Base-by-base conservation (phyloP, 2,888 invertebrate species). In the Synanthedon tipuliformis region DNA sequence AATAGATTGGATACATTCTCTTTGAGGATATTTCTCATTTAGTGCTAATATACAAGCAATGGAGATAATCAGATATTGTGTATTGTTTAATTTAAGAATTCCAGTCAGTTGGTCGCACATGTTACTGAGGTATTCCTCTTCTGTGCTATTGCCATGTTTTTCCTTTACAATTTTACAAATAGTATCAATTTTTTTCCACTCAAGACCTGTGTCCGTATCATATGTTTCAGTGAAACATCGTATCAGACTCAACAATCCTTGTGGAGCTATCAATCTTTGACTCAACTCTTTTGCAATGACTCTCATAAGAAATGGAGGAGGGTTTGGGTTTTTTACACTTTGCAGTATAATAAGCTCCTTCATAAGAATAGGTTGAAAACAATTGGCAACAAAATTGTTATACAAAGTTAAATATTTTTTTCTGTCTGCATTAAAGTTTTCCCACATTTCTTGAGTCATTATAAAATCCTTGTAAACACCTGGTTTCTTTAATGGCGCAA, bases 291-390 rank as follows among this genome's bases (percentile, higher is more conserved):
- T 88, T 34, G 89, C 85, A 60, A 92, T 89, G 11, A 88, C 81
- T 70, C 81, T 88, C 65, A 89, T 89, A 48, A 93, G 87, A 91
- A 93, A 94, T 11, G 66, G 68, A 3, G 92, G 92, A 23, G 88
- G 78, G 12, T 64, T 52, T n/a, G 89, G 83, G 41, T 86, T 78
- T 53, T 69, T 73, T 12, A 78, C 72, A 69, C 89, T 89, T 64
- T 90, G 90, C 41, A 94, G 79, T 49, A 92, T 80, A 77, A 94
- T 86, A n/a, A 93, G 80, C 71, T 94, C 92, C 65, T 90, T 91
- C 66, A 94, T 90, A 40, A 92, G 78, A 51, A 88, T 73, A 23
- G 90, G 88, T 64, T 90, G 90, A 61, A 91, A 91, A 54, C 90
- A 89, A 54, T 87, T 88, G 16, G 68, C 69, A 12, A 90, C 76